These are phyloP conservation scores for Scophthalmus maximus DNA, from an alignment of 2,113 vertebrate genomes.

Conservation along the genomic window DNA sequence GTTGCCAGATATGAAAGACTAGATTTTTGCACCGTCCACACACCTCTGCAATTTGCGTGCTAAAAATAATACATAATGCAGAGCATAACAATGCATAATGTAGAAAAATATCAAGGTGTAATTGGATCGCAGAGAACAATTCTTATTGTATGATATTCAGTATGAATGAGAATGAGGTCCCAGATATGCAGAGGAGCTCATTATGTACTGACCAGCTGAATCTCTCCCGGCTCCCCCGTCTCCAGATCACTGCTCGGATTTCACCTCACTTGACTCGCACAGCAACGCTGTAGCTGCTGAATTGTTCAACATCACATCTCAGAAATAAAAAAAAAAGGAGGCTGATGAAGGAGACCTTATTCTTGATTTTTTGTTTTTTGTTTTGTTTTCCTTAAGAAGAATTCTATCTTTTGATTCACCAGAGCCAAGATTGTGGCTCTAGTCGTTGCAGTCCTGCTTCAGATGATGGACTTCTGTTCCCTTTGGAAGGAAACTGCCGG, in stretches of 20 bases:
- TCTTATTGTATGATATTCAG: slow-evolving; percentile 8
- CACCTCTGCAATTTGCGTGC: background rate
- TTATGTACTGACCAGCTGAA: slow-evolving; percentile 44
- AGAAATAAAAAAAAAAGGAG: slow-evolving; percentile 7
- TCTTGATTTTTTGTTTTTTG: background rate
- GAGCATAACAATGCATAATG: background rate
- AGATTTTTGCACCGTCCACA: background rate
- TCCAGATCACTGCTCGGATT: slow-evolving; percentile 17
- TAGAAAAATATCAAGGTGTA: slow-evolving; percentile 10
- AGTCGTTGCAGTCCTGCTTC: background rate
- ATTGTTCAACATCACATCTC: slow-evolving; percentile 26
- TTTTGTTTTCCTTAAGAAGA: background rate
- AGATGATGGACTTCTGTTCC: slow-evolving; percentile 5
- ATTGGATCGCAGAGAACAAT: slow-evolving; percentile 17
- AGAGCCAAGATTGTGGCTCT: background rate
- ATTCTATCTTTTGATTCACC: slow-evolving; percentile 16
- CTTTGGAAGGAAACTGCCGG: background rate
- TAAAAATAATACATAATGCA: background rate
- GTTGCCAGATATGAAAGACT: background rate
- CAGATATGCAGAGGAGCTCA: slow-evolving; percentile 39
- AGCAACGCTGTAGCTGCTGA: slow-evolving; percentile 33
- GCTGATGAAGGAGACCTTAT: slow-evolving; percentile 6
- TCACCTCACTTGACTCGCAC: slow-evolving; percentile 44
- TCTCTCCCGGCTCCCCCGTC: slow-evolving; percentile 25
- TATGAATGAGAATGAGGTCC: slow-evolving; percentile 26